phyloP scores from a whole-genome alignment of 1,140 invertebrate genomes.

The Drosophila pseudoananassae region DNA sequence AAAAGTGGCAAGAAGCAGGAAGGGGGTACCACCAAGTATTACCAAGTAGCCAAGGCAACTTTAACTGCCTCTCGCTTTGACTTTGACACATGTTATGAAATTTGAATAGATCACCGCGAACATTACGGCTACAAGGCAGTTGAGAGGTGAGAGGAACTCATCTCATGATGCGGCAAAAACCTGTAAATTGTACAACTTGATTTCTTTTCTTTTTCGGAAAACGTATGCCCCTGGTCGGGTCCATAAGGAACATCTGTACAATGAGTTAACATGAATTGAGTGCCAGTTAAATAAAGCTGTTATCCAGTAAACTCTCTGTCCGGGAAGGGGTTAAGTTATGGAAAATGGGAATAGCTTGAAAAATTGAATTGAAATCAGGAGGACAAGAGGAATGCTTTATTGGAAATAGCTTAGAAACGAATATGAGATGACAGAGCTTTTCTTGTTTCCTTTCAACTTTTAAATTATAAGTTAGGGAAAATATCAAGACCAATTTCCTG shows the following conservation, averaged over 20 bases:
- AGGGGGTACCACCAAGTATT: conserved; percentile 6
- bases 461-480: not conserved
- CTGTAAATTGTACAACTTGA: conserved; percentile 63
- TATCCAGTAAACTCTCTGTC: conserved; percentile 10
- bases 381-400: not conserved
- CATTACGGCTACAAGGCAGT: conserved; percentile 18
- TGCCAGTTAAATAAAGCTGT: conserved; percentile 67
- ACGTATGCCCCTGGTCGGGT: conserved; percentile 12
- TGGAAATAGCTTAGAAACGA: not conserved
- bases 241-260: conserved; percentile 58
- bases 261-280: conserved; percentile 67
- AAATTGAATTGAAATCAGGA: not conserved
- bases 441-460: not conserved
- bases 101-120: conserved; percentile 74
- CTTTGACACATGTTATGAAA: conserved; percentile 80
- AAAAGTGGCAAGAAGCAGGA: not conserved
- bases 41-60: conserved; percentile 38
- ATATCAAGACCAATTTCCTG: not conserved
- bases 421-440: not conserved
- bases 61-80: conserved; percentile 77
- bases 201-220: conserved; percentile 21
- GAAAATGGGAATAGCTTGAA: conserved; percentile 10
- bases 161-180: conserved; percentile 60
- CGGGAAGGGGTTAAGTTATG: conserved; percentile 9
- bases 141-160: conserved; percentile 8